Evolutionary conservation across 2,888 invertebrate species (phyloP), one percentile per base, ranked within the genome.

Genomic region (Oligia strigilis): DNA sequence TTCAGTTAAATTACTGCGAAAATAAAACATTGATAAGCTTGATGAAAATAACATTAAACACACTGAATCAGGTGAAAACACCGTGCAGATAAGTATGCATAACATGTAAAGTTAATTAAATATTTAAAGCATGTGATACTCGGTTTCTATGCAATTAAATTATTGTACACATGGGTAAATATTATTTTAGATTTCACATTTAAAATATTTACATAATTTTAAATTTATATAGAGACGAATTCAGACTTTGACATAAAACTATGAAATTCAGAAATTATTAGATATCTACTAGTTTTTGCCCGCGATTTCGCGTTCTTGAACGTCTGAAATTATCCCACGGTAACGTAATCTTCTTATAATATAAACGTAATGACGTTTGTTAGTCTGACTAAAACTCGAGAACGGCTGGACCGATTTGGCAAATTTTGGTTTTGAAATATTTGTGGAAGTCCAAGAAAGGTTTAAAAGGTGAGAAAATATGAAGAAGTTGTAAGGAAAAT

Each of bases 11-110:
- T 17, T 14, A 52, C 40, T 19, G 52, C 29, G 0, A 23, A 73
- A 85, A 55, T 65, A 70, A 46, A 70, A 52, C 58, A 80, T 17
- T 55, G 80, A 82, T 84, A 80, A 65, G 29, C 14, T n/a, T 79
- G 72, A 72, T 52, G 64, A 52, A 29, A 64, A 64, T 43, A 55
- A 46, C 11, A 58, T 58, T 64, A 84, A 52, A 55, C 14, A 73
- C 3, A 70, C 46, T 52, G 5, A 80, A 62, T 60, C 64, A 71
- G 70, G 81, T 80, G 85, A 70, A 70, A 80, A 71, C 46, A 64
- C 4, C 52, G 64, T n/a, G 70, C 11, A 55, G 80, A 80, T 84
- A 80, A 82, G 11, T 29, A 14, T 5, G 1, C 0, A 6, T 65
- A 58, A 40, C 55, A 49, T 29, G 14, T 55, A 49, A 77, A 60